phyloP scores from a whole-genome alignment of 35 echinoderm and acorn worm genomes.

The Acanthaster planci region DNA sequence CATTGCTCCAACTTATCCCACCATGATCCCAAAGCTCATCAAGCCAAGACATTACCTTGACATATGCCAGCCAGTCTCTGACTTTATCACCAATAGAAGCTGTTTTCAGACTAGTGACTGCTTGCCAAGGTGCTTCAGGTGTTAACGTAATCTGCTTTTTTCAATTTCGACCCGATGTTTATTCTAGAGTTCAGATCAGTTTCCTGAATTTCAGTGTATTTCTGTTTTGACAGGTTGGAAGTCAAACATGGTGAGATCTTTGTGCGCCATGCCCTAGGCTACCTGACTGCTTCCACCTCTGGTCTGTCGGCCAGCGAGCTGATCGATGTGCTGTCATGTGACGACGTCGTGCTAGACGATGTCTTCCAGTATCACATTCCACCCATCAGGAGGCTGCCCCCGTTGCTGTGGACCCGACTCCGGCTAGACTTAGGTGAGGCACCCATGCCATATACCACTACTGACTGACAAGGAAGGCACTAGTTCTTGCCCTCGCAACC shows the following conservation, averaged over 20 bases:
- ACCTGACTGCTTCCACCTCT: conserved; percentile 77
- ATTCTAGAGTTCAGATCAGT: background rate
- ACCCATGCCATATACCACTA: too few relatives aligned
- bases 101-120: too few relatives aligned
- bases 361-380: conserved; percentile 79
- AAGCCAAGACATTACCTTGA: too few relatives aligned
- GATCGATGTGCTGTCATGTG: conserved; percentile 85
- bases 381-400: conserved; percentile 74
- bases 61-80: too few relatives aligned
- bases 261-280: conserved; percentile 74
- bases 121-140: too few relatives aligned
- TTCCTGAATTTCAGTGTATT: background rate
- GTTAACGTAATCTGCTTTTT: background rate
- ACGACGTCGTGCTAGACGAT: conserved; percentile 81
- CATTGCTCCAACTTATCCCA: too few relatives aligned
- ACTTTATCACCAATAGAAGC: too few relatives aligned
- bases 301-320: conserved; percentile 85
- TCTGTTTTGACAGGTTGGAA: conserved; percentile 66
- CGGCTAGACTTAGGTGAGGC: conserved; percentile 61
- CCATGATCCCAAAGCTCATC: too few relatives aligned
- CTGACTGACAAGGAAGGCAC: too few relatives aligned
- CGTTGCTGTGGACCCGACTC: conserved; percentile 69
- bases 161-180: background rate
- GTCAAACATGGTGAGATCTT: conserved; percentile 78
- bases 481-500: too few relatives aligned